A percentile compares a stretch with the other conserved stretches of the same genome.
These are phyloP conservation scores for Ferdinandea cuprea DNA, from an alignment of 2,888 invertebrate genomes.

Conservation along the genomic window DNA sequence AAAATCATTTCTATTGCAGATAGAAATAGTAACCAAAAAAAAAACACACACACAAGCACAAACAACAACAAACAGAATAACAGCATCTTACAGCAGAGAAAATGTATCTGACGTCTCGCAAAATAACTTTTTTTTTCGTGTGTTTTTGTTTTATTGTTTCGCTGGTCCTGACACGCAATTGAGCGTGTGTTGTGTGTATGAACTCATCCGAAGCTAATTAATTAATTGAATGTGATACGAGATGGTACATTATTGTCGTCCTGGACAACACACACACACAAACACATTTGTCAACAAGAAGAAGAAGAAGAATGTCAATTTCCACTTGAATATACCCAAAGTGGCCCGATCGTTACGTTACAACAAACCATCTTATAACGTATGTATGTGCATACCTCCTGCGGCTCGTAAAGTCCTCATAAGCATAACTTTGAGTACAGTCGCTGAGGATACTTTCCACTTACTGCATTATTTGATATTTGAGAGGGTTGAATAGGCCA, in stretches of 20 bases:
- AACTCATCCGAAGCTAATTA: constrained; percentile 70
- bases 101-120: constrained; percentile 68
- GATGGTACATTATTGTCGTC: constrained; percentile 33
- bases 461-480: constrained; percentile 55
- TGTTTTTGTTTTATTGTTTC: constrained; percentile 65
- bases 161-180: constrained; percentile 70
- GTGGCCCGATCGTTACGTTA: constrained; percentile 2
- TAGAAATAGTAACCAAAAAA: constrained; percentile 51
- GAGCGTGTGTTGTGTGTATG: constrained; percentile 63
- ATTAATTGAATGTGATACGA: constrained; percentile 67
- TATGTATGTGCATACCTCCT: constrained; percentile 5
- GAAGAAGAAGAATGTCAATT: constrained; percentile 48
- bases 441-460: constrained; percentile 22
- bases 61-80: neutral
- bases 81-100: constrained; percentile 39
- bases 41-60: constrained; percentile 32
- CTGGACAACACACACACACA: constrained; percentile 25
- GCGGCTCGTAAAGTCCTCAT: constrained; percentile 7
- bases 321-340: constrained; percentile 28
- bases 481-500: constrained; percentile 35
- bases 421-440: constrained; percentile 7
- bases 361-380: too few relatives aligned
- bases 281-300: constrained; percentile 33
- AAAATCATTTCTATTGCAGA: constrained; percentile 57
- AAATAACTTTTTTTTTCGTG: constrained; percentile 53